Conservation (phyloP, 1,140 invertebrate species). For the Drosophila busckii region DNA sequence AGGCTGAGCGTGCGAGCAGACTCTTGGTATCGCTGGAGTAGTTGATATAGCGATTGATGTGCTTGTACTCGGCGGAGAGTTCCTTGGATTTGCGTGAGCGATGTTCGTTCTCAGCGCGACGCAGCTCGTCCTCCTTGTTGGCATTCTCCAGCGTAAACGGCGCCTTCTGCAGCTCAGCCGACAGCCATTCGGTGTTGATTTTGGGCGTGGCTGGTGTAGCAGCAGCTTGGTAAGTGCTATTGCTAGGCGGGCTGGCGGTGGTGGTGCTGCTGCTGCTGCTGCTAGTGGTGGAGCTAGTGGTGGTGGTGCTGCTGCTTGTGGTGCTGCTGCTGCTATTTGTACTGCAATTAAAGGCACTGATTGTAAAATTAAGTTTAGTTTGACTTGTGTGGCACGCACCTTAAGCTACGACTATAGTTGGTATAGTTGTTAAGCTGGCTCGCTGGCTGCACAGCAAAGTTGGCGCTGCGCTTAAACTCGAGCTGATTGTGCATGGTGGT, state of each 20-base stretch:
- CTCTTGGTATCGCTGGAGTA: conserved; percentile 72
- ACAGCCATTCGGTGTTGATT: conserved; percentile 58
- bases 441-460: conserved; percentile 26
- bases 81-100: conserved; percentile 72
- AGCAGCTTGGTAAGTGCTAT: conserved; percentile 14
- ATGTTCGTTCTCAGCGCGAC: conserved; percentile 63
- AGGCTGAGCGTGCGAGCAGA: conserved; percentile 62
- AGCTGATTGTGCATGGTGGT: conserved; percentile 31
- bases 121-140: conserved; percentile 69
- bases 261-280: neutral
- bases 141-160: conserved; percentile 71
- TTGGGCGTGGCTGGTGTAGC: conserved; percentile 60
- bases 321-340: conserved; percentile 45
- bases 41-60: conserved; percentile 76
- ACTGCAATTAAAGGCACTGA: conserved; percentile 19
- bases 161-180: conserved; percentile 51
- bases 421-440: conserved; percentile 62
- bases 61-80: conserved; percentile 70
- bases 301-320: neutral
- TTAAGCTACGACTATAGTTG: conserved; percentile 54
- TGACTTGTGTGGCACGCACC: conserved; percentile 14
- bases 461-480: conserved; percentile 61
- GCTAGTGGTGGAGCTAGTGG: neutral
- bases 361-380: neutral
- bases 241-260: conserved; percentile 10